phyloP scores from a whole-genome alignment of 2,888 invertebrate species.

The Heliconius ethilla region DNA sequence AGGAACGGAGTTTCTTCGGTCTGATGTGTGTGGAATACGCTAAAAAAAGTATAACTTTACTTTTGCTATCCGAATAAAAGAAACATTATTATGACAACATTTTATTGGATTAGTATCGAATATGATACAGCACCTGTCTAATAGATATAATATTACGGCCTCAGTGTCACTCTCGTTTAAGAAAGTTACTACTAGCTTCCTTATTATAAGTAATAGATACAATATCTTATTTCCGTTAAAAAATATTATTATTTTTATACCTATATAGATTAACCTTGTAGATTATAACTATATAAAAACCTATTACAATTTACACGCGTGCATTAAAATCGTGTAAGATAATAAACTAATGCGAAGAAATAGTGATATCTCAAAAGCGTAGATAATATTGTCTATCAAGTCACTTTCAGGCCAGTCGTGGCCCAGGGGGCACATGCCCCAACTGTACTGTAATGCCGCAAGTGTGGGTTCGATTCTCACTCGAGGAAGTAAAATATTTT shows the following conservation, averaged over 20 bases:
- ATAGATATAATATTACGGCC: no score
- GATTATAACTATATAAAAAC: not conserved
- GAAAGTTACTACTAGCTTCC: no score
- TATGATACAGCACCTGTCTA: no score
- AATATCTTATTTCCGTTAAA: not conserved
- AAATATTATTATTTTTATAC: not conserved
- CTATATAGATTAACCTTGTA: not conserved
- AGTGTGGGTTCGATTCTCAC: no score
- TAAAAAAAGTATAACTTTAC: not conserved
- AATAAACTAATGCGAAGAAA: not conserved
- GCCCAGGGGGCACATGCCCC: no score
- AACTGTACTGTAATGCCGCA: no score
- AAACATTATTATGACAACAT: no score
- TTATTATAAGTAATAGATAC: not conserved
- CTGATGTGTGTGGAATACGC: not conserved
- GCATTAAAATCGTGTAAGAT: slow-evolving; percentile 1
- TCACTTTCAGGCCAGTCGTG: not conserved
- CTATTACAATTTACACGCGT: not conserved
- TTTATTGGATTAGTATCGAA: no score
- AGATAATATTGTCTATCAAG: not conserved
- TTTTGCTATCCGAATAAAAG: no score
- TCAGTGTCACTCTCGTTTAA: no score
- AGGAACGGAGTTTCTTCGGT: not conserved
- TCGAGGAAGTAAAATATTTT: no score
- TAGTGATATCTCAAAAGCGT: not conserved